Evolutionary conservation across 2,888 invertebrate species (phyloP).

Genomic region (Drosophila testacea): DNA sequence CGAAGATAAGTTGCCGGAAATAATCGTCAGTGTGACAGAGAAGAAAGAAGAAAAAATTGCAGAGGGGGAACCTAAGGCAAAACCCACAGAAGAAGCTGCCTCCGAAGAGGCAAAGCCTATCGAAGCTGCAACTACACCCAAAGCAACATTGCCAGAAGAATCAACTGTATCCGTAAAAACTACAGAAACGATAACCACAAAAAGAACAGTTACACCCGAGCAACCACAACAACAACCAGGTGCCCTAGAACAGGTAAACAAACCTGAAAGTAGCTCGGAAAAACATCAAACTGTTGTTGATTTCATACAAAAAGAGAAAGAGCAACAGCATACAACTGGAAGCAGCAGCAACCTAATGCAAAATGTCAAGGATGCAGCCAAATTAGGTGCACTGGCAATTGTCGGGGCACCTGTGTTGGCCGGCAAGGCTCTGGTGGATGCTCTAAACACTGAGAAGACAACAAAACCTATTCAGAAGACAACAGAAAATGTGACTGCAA

Average conservation of each 20-base stretch:
- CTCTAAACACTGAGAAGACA: constrained; percentile 87
- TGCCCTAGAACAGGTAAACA: constrained; percentile 34
- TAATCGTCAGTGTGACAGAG: constrained; percentile 25
- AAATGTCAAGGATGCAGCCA: constrained; percentile 89
- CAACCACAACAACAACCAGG: constrained; percentile 37
- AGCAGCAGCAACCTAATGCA: constrained; percentile 62
- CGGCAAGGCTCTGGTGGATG: constrained; percentile 93
- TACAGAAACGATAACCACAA: constrained; percentile 42
- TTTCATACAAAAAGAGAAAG: constrained; percentile 70
- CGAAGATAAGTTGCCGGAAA: constrained; percentile 41
- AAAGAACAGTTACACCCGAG: constrained; percentile 30
- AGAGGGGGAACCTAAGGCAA: constrained; percentile 12
- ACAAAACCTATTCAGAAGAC: constrained; percentile 56
- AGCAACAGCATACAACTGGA: constrained; percentile 10
- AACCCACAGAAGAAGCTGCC: constrained; percentile 2
- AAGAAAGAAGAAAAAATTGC: constrained; percentile 8
- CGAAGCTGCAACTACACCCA: background rate
- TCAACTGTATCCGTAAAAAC: constrained; percentile 15
- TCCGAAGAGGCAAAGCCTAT: background rate
- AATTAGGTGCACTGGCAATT: constrained; percentile 93
- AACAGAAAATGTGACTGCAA: constrained; percentile 34
- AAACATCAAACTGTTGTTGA: constrained; percentile 64
- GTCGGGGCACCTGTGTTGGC: constrained; percentile 95
- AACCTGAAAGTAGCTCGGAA: constrained; percentile 22
- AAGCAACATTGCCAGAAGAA: constrained; percentile 14